Base-by-base conservation (phyloP, 2,888 invertebrate genomes). In the Drosophila emarginata region DNA sequence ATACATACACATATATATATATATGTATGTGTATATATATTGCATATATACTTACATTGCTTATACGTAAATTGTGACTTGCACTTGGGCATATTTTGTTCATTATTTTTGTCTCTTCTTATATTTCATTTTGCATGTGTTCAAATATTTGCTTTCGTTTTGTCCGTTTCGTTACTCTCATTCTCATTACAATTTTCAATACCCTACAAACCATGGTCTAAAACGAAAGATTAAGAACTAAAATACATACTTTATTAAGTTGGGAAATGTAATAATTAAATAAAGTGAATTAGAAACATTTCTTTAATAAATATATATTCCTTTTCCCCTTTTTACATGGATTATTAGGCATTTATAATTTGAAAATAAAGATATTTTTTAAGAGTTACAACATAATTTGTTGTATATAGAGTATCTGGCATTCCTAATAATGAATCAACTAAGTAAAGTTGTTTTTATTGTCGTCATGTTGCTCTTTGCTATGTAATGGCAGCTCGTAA, bases 401-500 rank as follows among this genome's bases (percentile, higher is more conserved):
- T 5, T 26, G 6, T 61, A 54, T 68, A 51, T 72, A 40, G 61
- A 39, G 51, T 23, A 9, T 18, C n/a, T 61, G 1, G 2, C 5
- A 58, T 56, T 61, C 21, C 21, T 53, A 40, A 39, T 26, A 15
- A 51, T 57, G 15, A 23, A 37, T 68, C 58, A 56, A 23, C 57
- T 51, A 36, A 5, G 21, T 21, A 12, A 21, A 21, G 23, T 61
- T 64, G 28, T 50, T 70, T 69, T 67, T 63, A 67, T 64, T 72
- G 67, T 70, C 65, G 65, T 75, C 61, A 61, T 74, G 73, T 70
- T 72, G 64, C 59, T 45, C 45, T 68, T 75, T 74, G 73, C 69
- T 62, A 67, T 74, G 85, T 84, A 85, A 85, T 86, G 81, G 76
- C 82, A 82, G 87, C 84, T 86, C 85, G 84, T 85, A 85, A 85